Percentiles rank a stretch among this genome's conserved stretches.
These are phyloP conservation scores for Trichonephila clavipes DNA, from an alignment of 1,140 invertebrate genomes.

Conservation along the genomic window DNA sequence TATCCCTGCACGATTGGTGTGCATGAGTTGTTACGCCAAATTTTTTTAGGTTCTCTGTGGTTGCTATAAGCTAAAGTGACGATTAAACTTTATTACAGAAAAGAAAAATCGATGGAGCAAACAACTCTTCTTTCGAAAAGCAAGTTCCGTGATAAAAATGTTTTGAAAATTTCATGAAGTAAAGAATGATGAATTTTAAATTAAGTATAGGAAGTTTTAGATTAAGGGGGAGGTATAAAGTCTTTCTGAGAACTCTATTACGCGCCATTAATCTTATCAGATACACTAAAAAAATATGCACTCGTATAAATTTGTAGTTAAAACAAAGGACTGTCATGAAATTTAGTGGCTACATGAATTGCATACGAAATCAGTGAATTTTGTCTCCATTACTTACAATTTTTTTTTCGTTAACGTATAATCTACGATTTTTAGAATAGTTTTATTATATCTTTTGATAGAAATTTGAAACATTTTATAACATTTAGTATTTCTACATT, in stretches of 20 bases:
- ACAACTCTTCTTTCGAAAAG: not conserved
- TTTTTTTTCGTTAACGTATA: no score
- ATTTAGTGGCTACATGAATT: no score
- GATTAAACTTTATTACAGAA: conserved; percentile 39
- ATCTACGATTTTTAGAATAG: no score
- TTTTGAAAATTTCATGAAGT: conserved; percentile 34
- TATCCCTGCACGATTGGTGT: not conserved
- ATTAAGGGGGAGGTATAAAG: not conserved
- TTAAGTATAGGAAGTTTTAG: not conserved
- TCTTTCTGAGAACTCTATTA: not conserved
- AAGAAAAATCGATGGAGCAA: not conserved
- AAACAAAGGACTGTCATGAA: no score
- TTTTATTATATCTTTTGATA: no score
- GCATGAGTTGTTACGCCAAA: conserved; percentile 11
- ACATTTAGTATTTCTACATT: no score
- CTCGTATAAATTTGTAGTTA: no score
- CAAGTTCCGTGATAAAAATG: not conserved
- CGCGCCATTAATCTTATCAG: not conserved
- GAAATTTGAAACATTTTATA: no score
- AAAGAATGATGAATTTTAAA: conserved; percentile 39
- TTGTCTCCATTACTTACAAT: no score
- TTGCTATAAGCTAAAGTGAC: conserved; percentile 11
- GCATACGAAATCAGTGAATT: no score
- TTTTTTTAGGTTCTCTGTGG: not conserved
- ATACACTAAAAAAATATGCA: no score